Evolutionary conservation across 2,113 vertebrate genomes (phyloP), one percentile per base, ranked within the genome.

Genomic region (Pterocles burchelli): DNA sequence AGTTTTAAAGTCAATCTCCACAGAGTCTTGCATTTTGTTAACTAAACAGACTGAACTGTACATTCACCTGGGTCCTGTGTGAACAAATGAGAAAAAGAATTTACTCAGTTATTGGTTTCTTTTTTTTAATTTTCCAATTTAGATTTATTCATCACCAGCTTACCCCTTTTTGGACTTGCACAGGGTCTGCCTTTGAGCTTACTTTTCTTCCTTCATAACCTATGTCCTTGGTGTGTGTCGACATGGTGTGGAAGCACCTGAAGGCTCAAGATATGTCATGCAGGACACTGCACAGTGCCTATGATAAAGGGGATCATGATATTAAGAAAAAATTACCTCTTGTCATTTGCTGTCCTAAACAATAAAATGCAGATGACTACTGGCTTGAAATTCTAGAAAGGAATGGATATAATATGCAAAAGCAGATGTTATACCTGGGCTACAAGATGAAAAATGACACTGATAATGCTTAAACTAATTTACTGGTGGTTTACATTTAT

Each of bases 141-240:
- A 58, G 25, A 36, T 65, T 31, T 79, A 54, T 72, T 75, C 6
- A 43, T 34, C 28, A 72, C 11, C 58, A 72, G 6, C 5, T 75
- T 71, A 11, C 2, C 1, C 11, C 9, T 4, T 14, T 46, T 63
- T 62, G 43, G 28, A 38, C 9, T 78, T 41, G 15, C 17, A 54
- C 6, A 52, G 11, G 4, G 7, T 34, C 22, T 85, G 6, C 9
- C 9, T 61, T 85, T 67, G 54, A 79, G 12, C 31, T 85, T 75
- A 31, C 26, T 67, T 75, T 57, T 84, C 46, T 58, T 82, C 18
- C 71, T 67, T 67, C 6, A 10, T 55, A 36, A 72, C 31, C 12
- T 45, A 2, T 12, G 6, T 67, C 28, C n/a, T 71, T 1, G 1
- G 25, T 19, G 5, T 67, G 31, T 5, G 4, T 25, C 45, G 20